Evolutionary conservation across 2,113 vertebrate species (phyloP).

Genomic region (Rhinoderma darwinii): DNA sequence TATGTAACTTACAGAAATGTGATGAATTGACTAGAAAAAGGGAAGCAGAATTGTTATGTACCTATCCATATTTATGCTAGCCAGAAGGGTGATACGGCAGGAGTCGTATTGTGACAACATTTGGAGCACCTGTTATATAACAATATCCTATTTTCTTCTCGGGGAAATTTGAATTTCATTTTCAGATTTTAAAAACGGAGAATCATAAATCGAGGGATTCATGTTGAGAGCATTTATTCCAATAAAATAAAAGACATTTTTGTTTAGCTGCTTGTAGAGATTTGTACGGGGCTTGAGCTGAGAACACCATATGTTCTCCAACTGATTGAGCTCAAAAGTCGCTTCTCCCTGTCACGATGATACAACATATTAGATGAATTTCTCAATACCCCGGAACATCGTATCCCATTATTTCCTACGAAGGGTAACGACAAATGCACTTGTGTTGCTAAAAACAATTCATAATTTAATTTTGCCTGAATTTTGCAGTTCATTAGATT

Average conservation of each 20-base stretch:
- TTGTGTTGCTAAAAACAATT: slow-evolving; percentile 28
- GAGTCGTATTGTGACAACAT: slow-evolving; percentile 50
- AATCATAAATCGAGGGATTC: slow-evolving; percentile 46
- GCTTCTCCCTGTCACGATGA: slow-evolving; percentile 19
- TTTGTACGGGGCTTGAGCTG: not conserved
- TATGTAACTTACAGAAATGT: slow-evolving; percentile 68
- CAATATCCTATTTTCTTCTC: slow-evolving; percentile 55
- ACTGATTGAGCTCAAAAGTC: slow-evolving; percentile 1
- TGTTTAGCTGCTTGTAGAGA: slow-evolving; percentile 37
- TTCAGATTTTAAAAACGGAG: slow-evolving; percentile 47
- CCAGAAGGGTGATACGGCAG: slow-evolving; percentile 52
- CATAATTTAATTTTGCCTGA: not conserved
- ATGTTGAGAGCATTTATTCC: slow-evolving; percentile 54
- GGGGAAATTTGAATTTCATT: slow-evolving; percentile 52
- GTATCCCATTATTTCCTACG: not conserved
- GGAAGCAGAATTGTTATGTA: slow-evolving; percentile 62
- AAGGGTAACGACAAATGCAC: not conserved
- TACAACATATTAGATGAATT: slow-evolving; percentile 36
- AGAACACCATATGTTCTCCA: slow-evolving; percentile 39
- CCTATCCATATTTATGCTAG: slow-evolving; percentile 60
- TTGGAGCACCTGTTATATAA: slow-evolving; percentile 58
- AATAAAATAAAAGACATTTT: slow-evolving; percentile 50
- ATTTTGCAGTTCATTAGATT: slow-evolving; percentile 48
- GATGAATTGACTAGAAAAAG: slow-evolving; percentile 69
- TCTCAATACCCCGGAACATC: not conserved